These are phyloP conservation scores for Synergus laeviventris DNA, from an alignment of 2,888 invertebrate species.

Conservation along the genomic window DNA sequence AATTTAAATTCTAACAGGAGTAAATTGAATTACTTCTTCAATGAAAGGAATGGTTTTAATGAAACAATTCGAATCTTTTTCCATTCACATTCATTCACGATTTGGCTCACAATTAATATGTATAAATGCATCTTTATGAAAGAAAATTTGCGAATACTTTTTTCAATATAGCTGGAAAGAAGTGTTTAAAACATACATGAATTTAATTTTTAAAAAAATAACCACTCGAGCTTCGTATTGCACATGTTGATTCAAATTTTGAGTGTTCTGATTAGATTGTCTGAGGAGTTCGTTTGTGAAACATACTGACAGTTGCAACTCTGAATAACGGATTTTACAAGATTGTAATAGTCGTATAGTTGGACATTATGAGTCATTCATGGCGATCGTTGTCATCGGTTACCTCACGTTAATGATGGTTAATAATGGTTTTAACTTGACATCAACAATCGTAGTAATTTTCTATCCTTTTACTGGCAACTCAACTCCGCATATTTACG, in stretches of 20 bases:
- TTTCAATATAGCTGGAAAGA: background rate
- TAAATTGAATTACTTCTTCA: constrained; percentile 14
- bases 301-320: background rate
- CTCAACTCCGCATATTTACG: background rate
- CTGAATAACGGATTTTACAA: background rate
- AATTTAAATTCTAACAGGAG: background rate
- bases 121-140: background rate
- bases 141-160: background rate
- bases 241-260: background rate
- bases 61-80: background rate
- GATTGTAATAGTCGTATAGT: background rate
- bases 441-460: background rate
- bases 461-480: constrained; percentile 4
- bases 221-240: constrained; percentile 1
- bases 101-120: constrained; percentile 17
- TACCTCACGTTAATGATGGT: background rate
- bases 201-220: constrained; percentile 17
- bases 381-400: background rate
- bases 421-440: background rate
- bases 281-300: background rate
- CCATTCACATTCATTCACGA: background rate
- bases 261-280: background rate
- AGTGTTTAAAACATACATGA: background rate
- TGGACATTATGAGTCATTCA: background rate
- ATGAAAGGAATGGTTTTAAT: constrained; percentile 22